phyloP scores from a whole-genome alignment of 2,888 invertebrate genomes.

The Sminthurinus aureus region DNA sequence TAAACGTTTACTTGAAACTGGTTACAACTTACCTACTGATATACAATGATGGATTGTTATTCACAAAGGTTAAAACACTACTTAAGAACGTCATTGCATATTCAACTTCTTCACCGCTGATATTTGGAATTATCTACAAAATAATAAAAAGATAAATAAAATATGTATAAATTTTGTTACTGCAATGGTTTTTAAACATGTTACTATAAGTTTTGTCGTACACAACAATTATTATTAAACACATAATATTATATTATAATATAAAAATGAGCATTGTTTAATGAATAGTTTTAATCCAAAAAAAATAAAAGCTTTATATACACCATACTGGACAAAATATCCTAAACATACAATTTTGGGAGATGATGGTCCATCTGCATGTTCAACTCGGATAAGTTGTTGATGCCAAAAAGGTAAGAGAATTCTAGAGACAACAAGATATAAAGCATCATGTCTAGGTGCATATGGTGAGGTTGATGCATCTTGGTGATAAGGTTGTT shows the following conservation, averaged over 20 bases:
- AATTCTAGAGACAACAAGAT: conserved; percentile 87
- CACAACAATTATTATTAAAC: background rate
- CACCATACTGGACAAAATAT: background rate
- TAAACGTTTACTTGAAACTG: conserved; percentile 6
- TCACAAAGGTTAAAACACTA: conserved; percentile 53
- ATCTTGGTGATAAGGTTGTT: no score
- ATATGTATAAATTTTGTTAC: background rate
- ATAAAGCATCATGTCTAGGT: conserved; percentile 92
- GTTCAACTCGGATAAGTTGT: conserved; percentile 63
- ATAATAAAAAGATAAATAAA: conserved; percentile 23
- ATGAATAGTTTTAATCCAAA: no score
- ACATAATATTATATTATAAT: no score
- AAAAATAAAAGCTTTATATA: background rate
- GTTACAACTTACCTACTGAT: conserved; percentile 50
- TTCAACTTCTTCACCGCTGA: conserved; percentile 55
- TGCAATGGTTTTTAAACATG: background rate
- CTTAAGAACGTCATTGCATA: conserved; percentile 56
- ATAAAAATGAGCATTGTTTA: no score
- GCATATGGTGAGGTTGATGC: conserved; percentile 67
- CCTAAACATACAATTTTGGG: conserved; percentile 47
- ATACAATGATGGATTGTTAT: conserved; percentile 56
- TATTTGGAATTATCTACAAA: conserved; percentile 54
- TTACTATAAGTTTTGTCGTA: background rate
- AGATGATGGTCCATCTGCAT: conserved; percentile 40
- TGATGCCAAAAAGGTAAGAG: conserved; percentile 88